Base-by-base conservation (phyloP, 2,113 vertebrate species). In the Theristicus caerulescens region DNA sequence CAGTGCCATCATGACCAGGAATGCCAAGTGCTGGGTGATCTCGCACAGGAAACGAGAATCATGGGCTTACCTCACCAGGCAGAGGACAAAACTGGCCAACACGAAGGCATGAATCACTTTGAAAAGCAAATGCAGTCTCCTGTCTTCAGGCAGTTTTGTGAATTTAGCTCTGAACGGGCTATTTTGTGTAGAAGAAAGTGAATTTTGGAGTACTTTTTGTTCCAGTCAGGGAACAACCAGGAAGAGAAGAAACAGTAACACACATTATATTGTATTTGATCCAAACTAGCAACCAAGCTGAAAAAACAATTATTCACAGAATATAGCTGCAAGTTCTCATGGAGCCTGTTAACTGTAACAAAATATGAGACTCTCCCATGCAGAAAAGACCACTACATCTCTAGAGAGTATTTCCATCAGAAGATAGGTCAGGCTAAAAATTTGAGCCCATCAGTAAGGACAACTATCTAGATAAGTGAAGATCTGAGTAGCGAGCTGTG, bases 271-370 rank as follows among this genome's bases (percentile, higher is more conserved):
- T 89, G 88, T 11, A 88, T 70, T 91, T 70, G 29, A 93, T 74
- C 54, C 25, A 49, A 89, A 94, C 86, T 69, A 96, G 74, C 85
- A 96, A 70, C 32, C 57, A 92, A 90, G 78, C 34, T 88, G 49
- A 95, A 96, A 91, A 93, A 71, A 10, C 54, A 84, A 80, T 85
- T 93, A 95, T 85, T 90, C 85, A 80, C 58, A 83, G 70, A 90
- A 55, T 25, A 82, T 22, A 87, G 44, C 49, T 76, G 24, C 24
- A 84, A 91, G 61, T 87, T 96, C 72, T 89, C 46, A 66, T 1
- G 16, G 11, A 91, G 51, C 18, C 69, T 71, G 72, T 61, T 88
- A 86, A 81, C 34, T 52, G 27, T 66, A 84, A 78, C 51, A 93
- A 91, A 78, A 64, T 29, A 46, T n/a, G 32, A 82, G 42, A 74